phyloP scores from a whole-genome alignment of 2,888 invertebrate species.

The Drosophila algonquin region DNA sequence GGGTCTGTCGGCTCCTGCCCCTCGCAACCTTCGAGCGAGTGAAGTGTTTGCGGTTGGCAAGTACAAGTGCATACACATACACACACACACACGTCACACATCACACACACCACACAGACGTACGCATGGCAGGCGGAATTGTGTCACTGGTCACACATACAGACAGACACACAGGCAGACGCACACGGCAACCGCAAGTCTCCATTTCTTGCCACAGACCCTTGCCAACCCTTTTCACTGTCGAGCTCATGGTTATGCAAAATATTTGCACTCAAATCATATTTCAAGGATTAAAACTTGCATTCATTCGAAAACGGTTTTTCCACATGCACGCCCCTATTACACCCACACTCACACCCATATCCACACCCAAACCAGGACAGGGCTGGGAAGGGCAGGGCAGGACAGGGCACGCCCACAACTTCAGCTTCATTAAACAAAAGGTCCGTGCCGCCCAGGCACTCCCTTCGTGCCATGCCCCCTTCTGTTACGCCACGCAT shows the following conservation, averaged over 20 bases:
- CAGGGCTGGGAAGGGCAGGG: neutral
- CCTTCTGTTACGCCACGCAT: slow-evolving; percentile 31
- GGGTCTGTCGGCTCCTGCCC: slow-evolving; percentile 2
- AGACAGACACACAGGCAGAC: slow-evolving; percentile 11
- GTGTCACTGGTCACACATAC: neutral
- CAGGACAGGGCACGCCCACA: slow-evolving; percentile 34
- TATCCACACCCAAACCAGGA: neutral
- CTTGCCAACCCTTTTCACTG: slow-evolving; percentile 44
- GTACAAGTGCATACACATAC: slow-evolving; percentile 66
- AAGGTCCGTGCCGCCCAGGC: slow-evolving; percentile 45
- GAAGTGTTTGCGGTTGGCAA: slow-evolving; percentile 79
- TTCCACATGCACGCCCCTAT: slow-evolving; percentile 68
- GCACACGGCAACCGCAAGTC: slow-evolving; percentile 37
- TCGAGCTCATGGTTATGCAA: slow-evolving; percentile 78
- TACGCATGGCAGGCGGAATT: slow-evolving; percentile 5
- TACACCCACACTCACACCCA: slow-evolving; percentile 6
- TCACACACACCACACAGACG: slow-evolving; percentile 25
- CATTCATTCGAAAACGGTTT: slow-evolving; percentile 77
- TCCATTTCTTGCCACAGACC: slow-evolving; percentile 17
- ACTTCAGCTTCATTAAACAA: slow-evolving; percentile 77
- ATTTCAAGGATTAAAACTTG: slow-evolving; percentile 79
- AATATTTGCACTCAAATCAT: slow-evolving; percentile 80
- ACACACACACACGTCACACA: slow-evolving; percentile 42
- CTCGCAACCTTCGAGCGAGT: slow-evolving; percentile 70
- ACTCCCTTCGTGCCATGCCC: slow-evolving; percentile 19